Conservation (phyloP, 92 coral and sea anemone species). For the Bergia sp. region DNA sequence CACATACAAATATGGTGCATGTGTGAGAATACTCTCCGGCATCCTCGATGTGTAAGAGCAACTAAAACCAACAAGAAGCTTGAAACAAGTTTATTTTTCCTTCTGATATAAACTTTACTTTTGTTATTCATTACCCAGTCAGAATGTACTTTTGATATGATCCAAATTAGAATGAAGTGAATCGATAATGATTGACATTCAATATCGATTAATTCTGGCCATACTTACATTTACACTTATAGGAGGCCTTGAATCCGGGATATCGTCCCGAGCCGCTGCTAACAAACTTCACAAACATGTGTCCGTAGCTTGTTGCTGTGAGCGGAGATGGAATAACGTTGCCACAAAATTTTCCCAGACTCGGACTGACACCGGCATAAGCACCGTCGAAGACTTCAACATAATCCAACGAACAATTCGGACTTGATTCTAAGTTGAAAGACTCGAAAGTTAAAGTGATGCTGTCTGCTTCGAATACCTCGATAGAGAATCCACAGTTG, state of each 20-base stretch:
- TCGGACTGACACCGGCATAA: slow-evolving; percentile 14
- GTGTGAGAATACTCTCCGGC: too few relatives aligned
- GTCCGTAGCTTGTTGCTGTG: slow-evolving; percentile 25
- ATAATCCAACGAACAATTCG: slow-evolving; percentile 19
- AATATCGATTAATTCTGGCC: not conserved
- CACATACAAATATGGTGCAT: too few relatives aligned
- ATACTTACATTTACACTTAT: slow-evolving; percentile 37
- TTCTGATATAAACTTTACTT: too few relatives aligned
- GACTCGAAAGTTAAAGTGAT: slow-evolving; percentile 29
- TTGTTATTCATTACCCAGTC: too few relatives aligned
- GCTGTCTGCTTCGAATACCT: not conserved
- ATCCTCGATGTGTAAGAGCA: too few relatives aligned
- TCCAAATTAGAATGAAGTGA: too few relatives aligned
- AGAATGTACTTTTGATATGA: too few relatives aligned
- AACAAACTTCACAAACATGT: slow-evolving; percentile 30
- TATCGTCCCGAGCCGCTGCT: slow-evolving; percentile 24
- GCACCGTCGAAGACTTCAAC: slow-evolving; percentile 38
- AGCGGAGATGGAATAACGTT: slow-evolving; percentile 11
- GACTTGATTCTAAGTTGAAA: slow-evolving; percentile 27
- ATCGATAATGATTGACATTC: too few relatives aligned
- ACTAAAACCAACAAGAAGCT: too few relatives aligned
- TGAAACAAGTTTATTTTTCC: too few relatives aligned
- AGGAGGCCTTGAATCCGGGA: slow-evolving; percentile 40
- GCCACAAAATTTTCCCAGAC: slow-evolving; percentile 41
- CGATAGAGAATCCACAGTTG: slow-evolving; percentile 2